A percentile compares a stretch with the other conserved stretches of the same genome.
Conservation (phyloP, 2,113 vertebrate species). For the Grallaria varia region DNA sequence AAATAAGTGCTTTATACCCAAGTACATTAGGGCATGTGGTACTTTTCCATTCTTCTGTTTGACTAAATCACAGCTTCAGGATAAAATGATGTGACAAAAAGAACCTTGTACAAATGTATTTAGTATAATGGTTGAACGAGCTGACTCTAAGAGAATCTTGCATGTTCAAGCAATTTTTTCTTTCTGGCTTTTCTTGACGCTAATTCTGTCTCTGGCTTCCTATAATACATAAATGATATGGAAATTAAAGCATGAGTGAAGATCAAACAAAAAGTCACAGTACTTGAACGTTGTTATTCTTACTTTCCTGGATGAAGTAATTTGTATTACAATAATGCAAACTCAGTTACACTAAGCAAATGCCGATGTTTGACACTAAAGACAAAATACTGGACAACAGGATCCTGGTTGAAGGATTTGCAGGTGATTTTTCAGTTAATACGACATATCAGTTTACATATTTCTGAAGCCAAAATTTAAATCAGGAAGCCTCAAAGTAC, state of each 20-base stretch:
- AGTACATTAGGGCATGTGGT: not conserved
- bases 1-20: not conserved
- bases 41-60: not conserved
- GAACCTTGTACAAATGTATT: constrained; percentile 24
- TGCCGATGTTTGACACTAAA: not conserved
- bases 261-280: constrained; percentile 45
- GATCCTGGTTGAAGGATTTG: not conserved
- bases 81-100: constrained; percentile 28
- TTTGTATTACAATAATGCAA: constrained; percentile 16
- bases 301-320: constrained; percentile 2
- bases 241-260: constrained; percentile 55
- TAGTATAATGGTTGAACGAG: constrained; percentile 33
- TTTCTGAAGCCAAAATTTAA: not conserved
- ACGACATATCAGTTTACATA: not conserved
- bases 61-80: constrained; percentile 27
- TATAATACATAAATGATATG: constrained; percentile 43
- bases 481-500: not conserved
- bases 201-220: constrained; percentile 57
- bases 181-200: constrained; percentile 31
- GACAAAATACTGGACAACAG: not conserved
- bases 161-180: not conserved
- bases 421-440: not conserved
- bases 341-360: constrained; percentile 14
- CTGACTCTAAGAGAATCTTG: constrained; percentile 46
- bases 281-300: constrained; percentile 21